Conservation (phyloP, 2,113 vertebrate species). For the Nesogale talazaci region DNA sequence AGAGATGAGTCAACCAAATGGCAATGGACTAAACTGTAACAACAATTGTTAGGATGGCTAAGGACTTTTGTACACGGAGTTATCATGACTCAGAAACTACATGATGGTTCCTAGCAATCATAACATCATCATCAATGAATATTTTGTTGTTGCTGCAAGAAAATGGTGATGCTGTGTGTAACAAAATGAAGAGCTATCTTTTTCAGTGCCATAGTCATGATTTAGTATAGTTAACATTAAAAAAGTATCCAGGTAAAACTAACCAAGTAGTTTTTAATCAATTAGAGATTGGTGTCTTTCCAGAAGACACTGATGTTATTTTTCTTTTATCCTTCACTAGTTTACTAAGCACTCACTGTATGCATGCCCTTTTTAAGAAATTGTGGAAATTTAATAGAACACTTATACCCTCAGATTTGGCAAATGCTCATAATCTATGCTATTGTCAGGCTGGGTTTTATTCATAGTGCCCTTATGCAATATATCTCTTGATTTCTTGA, state of each 20-base stretch:
- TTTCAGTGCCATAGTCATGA: neutral
- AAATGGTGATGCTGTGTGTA: neutral
- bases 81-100: too few relatives aligned
- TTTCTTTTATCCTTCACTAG: neutral
- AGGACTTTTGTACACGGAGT: neutral
- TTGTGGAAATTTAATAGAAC: neutral
- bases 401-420: neutral
- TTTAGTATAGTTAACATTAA: neutral
- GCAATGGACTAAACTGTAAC: too few relatives aligned
- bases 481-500: too few relatives aligned
- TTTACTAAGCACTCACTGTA: neutral
- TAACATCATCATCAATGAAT: neutral
- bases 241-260: neutral
- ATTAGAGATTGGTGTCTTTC: neutral
- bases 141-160: neutral
- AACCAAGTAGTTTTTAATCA: neutral
- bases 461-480: too few relatives aligned
- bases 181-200: neutral
- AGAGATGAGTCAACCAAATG: too few relatives aligned
- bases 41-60: too few relatives aligned
- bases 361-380: neutral
- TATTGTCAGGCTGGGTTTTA: too few relatives aligned
- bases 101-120: neutral
- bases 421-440: neutral
- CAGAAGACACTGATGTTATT: neutral